These are phyloP conservation scores for Tipula helvola DNA, from an alignment of 2,888 invertebrate species.

Conservation along the genomic window DNA sequence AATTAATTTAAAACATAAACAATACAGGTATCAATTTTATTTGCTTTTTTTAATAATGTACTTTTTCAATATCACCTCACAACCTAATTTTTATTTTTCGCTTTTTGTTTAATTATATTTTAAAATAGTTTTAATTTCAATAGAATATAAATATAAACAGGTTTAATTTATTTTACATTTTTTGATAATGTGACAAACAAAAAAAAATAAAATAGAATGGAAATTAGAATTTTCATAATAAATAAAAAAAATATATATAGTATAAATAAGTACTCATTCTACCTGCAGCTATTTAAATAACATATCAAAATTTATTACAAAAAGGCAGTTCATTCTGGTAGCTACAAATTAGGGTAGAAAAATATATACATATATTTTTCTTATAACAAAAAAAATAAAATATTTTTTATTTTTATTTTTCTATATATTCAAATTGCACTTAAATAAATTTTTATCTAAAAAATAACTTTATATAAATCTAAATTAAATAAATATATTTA, in stretches of 20 bases:
- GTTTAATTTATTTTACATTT: neutral
- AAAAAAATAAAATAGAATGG: neutral
- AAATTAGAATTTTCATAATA: neutral
- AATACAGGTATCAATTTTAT: neutral
- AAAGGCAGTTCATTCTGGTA: neutral
- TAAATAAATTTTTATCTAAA: neutral
- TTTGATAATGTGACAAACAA: neutral
- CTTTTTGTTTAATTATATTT: neutral
- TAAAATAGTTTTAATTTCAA: neutral
- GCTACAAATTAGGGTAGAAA: constrained; percentile 4
- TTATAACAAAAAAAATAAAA: neutral
- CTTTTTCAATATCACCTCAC: neutral
- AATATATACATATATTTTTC: constrained; percentile 4
- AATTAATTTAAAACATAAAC: neutral
- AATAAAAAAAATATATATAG: neutral
- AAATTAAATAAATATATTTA: neutral
- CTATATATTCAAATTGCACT: neutral
- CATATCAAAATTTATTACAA: constrained; percentile 4
- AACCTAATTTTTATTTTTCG: neutral
- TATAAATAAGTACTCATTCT: neutral
- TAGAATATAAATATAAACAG: neutral
- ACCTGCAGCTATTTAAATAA: neutral
- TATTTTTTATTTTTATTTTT: neutral
- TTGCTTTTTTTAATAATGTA: neutral
- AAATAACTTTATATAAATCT: neutral